Percentiles rank a stretch among this genome's conserved stretches.
Conservation (phyloP, 92 coral and sea anemone species). For the Pocillopora meandrina region DNA sequence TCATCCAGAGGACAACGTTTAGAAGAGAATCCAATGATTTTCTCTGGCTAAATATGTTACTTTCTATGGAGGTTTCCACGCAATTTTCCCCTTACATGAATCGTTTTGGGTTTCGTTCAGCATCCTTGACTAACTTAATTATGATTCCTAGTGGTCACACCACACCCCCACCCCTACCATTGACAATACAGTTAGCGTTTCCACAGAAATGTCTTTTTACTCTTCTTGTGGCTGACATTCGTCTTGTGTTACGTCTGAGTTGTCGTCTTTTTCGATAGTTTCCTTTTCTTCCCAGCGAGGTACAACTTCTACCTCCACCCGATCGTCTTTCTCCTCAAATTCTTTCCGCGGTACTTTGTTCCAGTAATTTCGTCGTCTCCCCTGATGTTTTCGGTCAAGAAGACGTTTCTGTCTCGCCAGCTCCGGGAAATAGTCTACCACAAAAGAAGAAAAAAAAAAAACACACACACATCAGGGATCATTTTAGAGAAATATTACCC, state of each 20-base stretch:
- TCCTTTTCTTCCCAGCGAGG: slow-evolving; percentile 50
- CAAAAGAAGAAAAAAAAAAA: not conserved
- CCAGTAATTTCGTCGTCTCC: slow-evolving; percentile 63
- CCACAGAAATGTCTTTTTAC: not conserved
- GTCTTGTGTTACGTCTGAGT: not conserved
- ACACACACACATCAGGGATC: too few relatives aligned
- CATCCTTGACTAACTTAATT: too few relatives aligned
- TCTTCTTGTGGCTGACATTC: not conserved
- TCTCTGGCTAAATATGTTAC: too few relatives aligned
- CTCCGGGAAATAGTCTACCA: slow-evolving; percentile 90
- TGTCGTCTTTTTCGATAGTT: slow-evolving; percentile 3
- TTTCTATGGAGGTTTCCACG: too few relatives aligned
- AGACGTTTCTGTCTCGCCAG: slow-evolving; percentile 90
- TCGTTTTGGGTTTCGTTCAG: too few relatives aligned
- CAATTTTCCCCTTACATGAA: too few relatives aligned
- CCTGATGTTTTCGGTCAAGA: slow-evolving; percentile 78
- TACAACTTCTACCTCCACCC: slow-evolving; percentile 5
- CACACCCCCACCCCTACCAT: too few relatives aligned
- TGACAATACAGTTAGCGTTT: not conserved
- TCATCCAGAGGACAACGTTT: too few relatives aligned
- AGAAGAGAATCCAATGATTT: too few relatives aligned
- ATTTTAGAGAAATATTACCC: too few relatives aligned
- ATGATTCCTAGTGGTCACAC: too few relatives aligned
- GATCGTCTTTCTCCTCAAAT: slow-evolving; percentile 10
- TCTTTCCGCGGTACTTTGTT: slow-evolving; percentile 58